Evolutionary conservation across 2,888 invertebrate species (phyloP), one percentile per base, ranked within the genome.

Genomic region (Icerya purchasi): DNA sequence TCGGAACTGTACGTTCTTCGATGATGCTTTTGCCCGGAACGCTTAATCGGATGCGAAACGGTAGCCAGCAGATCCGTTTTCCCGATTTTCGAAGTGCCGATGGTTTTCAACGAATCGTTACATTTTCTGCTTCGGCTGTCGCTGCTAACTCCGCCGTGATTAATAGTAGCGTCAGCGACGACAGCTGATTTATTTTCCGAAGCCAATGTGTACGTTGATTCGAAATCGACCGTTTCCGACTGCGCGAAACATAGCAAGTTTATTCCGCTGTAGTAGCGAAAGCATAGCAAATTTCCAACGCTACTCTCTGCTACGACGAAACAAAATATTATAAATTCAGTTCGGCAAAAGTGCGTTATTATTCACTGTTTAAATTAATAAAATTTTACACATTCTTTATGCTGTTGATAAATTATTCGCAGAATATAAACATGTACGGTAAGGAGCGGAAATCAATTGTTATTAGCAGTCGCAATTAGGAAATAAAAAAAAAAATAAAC

Each of bases 231-330:
- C 61, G 80, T 78, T 62, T 79, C 76, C 10, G 80, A 78, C 70
- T 81, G 79, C 63, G 80, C 81, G 64, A 78, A 74, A 69, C 80
- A 80, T 66, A 80, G 78, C 66, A 80, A 75, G 63, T 76, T 77
- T 61, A 78, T 74, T 65, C 79, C 79, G 72, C 78, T 79, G 73
- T 80, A 82, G 72, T 82, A 82, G 57, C 82, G 81, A 70, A 82
- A 82, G 70, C 81, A 82, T 65, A 81, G 74, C 64, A 81, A 74
- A 70, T 80, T 81, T 69, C 79, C 79, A 70, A 79, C 14, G 14
- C 36, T 14, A 79, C 70, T 81, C 82, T 81, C n/a, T n/a, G n/a
- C n/a, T n/a, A n/a, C 76, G 63, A 78, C 78, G 62, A 62, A 57
- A 58, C 62, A 18, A 24, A 56, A 56, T n/a, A n/a, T n/a, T n/a